A percentile compares a stretch with the other conserved stretches of the same genome.
Evolutionary conservation across 1,140 invertebrate genomes (phyloP).

Genomic region (Carposina sasakii): DNA sequence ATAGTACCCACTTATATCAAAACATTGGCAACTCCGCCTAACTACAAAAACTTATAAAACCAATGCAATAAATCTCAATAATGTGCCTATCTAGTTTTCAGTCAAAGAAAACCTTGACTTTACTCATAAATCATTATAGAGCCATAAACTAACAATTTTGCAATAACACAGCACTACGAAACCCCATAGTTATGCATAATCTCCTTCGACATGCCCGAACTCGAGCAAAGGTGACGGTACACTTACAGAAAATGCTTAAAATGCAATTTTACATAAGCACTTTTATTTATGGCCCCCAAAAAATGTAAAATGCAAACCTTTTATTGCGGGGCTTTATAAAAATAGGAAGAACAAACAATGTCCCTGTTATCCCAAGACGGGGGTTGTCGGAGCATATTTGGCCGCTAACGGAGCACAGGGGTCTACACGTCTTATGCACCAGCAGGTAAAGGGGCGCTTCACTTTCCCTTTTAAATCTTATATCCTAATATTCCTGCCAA

Average conservation of each 20-base stretch:
- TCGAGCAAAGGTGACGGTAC: conserved; percentile 49
- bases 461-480: background rate
- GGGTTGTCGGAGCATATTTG: conserved; percentile 56
- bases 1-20: too few relatives aligned
- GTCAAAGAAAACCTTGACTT: too few relatives aligned
- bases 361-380: conserved; percentile 53
- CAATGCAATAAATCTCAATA: too few relatives aligned
- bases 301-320: conserved; percentile 69
- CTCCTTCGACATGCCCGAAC: conserved; percentile 31
- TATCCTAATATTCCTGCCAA: conserved; percentile 1
- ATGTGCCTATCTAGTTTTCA: too few relatives aligned
- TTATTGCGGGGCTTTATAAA: conserved; percentile 64
- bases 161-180: conserved; percentile 36
- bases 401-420: conserved; percentile 26
- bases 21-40: too few relatives aligned
- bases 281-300: conserved; percentile 68
- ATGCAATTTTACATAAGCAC: conserved; percentile 64
- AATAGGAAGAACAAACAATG: conserved; percentile 68
- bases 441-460: background rate
- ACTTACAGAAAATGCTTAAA: conserved; percentile 66
- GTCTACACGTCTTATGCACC: conserved; percentile 25
- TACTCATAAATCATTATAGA: too few relatives aligned
- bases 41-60: too few relatives aligned
- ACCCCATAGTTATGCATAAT: conserved; percentile 36
- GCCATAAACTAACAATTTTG: too few relatives aligned